These are phyloP conservation scores for Hoplostethus mediterraneus DNA, from an alignment of 2,797 vertebrate genomes.

Conservation along the genomic window DNA sequence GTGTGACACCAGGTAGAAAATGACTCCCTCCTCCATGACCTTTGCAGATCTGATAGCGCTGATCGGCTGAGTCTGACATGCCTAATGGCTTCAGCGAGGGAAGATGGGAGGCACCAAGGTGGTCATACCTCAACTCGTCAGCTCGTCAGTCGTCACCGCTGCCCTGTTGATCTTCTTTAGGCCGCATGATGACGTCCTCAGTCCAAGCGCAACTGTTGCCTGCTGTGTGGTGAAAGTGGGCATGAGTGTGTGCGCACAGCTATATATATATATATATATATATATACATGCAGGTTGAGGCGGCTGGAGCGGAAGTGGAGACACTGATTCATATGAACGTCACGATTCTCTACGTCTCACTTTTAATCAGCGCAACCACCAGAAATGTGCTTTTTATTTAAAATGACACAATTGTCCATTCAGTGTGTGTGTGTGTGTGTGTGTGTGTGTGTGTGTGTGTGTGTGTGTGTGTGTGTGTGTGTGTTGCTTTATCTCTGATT, in stretches of 20 bases:
- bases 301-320: neutral
- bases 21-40: constrained; percentile 30
- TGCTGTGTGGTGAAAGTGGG: neutral
- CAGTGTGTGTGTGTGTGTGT: neutral
- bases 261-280: no score
- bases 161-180: constrained; percentile 43
- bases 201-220: no score
- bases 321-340: neutral
- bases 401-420: neutral
- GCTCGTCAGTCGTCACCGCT: constrained; percentile 34
- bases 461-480: neutral
- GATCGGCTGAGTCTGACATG: constrained; percentile 14
- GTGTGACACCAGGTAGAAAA: constrained; percentile 7
- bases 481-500: constrained; percentile 14
- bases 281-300: neutral
- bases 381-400: neutral
- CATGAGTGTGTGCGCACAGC: neutral
- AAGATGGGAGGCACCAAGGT: neutral
- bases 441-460: neutral
- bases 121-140: neutral
- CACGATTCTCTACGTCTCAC: no score
- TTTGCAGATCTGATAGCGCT: constrained; percentile 38
- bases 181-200: neutral
- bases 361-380: neutral
- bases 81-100: constrained; percentile 1